phyloP scores from a whole-genome alignment of 2,113 vertebrate genomes.

The Mobula birostris region DNA sequence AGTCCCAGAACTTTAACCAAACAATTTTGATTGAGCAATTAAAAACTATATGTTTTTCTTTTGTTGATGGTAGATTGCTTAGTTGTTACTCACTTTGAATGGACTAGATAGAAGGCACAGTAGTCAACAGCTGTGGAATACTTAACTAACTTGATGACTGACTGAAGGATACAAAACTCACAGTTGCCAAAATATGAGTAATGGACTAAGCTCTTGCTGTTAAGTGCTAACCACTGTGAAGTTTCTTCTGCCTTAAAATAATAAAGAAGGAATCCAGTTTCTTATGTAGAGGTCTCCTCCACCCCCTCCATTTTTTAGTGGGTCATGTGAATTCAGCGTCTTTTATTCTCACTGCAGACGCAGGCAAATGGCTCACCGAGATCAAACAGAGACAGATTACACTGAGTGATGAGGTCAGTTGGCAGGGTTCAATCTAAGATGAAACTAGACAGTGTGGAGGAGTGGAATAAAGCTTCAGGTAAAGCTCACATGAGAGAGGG shows the following conservation, averaged over 20 bases:
- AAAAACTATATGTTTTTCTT: neutral
- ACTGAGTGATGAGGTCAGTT: conserved; percentile 2
- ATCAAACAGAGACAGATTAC: conserved; percentile 6
- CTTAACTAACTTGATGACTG: conserved; percentile 22
- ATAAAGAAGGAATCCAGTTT: conserved; percentile 14
- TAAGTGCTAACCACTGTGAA: neutral
- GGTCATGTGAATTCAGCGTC: conserved; percentile 25
- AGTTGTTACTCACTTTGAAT: neutral
- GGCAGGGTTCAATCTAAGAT: neutral
- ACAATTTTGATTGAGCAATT: neutral
- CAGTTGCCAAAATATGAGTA: conserved; percentile 30
- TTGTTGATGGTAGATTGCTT: conserved; percentile 23
- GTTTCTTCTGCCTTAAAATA: conserved; percentile 21
- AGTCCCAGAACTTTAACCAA: neutral
- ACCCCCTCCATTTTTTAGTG: neutral
- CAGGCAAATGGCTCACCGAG: neutral
- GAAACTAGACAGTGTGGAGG: neutral
- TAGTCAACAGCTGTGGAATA: conserved; percentile 14
- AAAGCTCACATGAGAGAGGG: neutral
- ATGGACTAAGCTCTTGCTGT: conserved; percentile 22
- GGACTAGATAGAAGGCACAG: neutral
- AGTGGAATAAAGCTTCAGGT: neutral
- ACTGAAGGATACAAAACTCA: neutral
- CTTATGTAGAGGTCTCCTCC: neutral
- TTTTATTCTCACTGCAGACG: neutral